These are phyloP conservation scores for Onychostruthus taczanowskii DNA, from an alignment of 2,113 vertebrate genomes.

Conservation along the genomic window DNA sequence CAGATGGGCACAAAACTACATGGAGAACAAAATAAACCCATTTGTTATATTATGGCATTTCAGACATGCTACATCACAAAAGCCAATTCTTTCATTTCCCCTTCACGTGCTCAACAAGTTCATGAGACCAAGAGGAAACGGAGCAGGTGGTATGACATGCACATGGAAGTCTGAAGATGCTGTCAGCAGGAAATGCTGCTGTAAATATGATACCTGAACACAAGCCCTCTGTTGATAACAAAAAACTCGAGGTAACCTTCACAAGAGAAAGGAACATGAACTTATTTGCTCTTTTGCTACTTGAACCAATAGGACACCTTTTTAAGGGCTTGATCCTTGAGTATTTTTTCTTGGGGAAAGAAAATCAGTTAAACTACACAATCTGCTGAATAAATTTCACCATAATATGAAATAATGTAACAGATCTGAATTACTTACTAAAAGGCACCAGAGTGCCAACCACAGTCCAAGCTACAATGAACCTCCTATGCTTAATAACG, in stretches of 20 bases:
- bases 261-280: background rate
- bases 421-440: background rate
- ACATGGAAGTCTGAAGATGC: background rate
- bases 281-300: background rate
- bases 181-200: constrained; percentile 29
- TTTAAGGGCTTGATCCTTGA: background rate
- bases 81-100: background rate
- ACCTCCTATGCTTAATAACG: background rate
- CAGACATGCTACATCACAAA: background rate
- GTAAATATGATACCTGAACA: background rate
- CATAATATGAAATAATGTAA: background rate
- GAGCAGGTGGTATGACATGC: background rate
- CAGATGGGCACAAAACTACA: background rate
- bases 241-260: background rate
- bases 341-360: background rate
- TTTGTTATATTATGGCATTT: background rate
- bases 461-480: background rate
- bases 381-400: background rate
- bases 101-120: background rate
- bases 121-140: background rate
- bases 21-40: accelerated
- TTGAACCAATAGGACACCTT: background rate
- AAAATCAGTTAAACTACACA: background rate
- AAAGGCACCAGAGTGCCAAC: background rate
- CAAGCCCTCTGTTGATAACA: background rate